Evolutionary conservation across 2,888 invertebrate genomes (phyloP).

Genomic region (Drosophila fulvimacula): DNA sequence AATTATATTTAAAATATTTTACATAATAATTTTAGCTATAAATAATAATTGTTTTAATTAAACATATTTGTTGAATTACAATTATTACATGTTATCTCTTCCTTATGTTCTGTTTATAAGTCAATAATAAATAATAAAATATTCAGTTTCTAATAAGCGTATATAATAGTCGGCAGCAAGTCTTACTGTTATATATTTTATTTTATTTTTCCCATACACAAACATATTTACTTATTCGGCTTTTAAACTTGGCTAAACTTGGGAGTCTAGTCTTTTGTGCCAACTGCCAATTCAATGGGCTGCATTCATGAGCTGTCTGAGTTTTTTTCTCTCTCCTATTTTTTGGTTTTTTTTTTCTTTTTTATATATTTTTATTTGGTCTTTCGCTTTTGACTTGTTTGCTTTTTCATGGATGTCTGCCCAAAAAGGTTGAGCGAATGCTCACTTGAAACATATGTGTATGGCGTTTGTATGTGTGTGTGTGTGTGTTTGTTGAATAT

Average conservation of each 20-base stretch:
- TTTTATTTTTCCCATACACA: conserved; percentile 16
- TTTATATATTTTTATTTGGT: conserved; percentile 39
- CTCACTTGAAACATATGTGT: conserved; percentile 35
- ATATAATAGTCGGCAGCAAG: background rate
- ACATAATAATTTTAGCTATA: background rate
- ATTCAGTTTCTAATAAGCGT: background rate
- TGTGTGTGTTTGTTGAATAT: no score
- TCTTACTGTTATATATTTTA: background rate
- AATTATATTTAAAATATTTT: background rate
- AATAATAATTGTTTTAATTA: no score
- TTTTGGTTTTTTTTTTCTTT: conserved; percentile 12
- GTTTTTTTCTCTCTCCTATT: conserved; percentile 19
- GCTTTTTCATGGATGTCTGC: conserved; percentile 46
- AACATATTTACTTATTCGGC: conserved; percentile 64
- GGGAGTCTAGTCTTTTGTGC: conserved; percentile 71
- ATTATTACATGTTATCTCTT: no score
- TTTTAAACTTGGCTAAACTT: conserved; percentile 70
- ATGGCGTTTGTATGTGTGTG: background rate
- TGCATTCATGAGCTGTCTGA: conserved; percentile 67
- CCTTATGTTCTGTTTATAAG: background rate
- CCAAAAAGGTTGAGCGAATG: conserved; percentile 41
- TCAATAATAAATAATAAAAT: background rate
- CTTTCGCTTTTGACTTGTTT: conserved; percentile 58
- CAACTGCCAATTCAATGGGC: conserved; percentile 71
- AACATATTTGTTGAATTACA: no score